These are phyloP conservation scores for Dasysyrphus tricinctus DNA, from an alignment of 2,888 invertebrate genomes.

Conservation along the genomic window DNA sequence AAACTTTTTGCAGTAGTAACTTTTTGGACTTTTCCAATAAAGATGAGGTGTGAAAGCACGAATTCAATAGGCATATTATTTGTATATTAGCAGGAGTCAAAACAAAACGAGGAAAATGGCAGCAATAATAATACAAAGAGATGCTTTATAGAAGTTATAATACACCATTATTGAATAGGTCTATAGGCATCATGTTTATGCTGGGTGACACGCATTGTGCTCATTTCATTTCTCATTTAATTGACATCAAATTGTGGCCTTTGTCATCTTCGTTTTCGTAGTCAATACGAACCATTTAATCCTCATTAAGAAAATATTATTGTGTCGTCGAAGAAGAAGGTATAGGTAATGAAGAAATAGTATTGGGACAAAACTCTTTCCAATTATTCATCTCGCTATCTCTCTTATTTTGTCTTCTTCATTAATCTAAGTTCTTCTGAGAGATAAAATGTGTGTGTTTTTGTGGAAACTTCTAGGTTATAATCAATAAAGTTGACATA, in stretches of 20 bases:
- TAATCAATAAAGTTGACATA: slow-evolving; percentile 31
- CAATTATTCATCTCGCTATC: background rate
- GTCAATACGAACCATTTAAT: slow-evolving; percentile 18
- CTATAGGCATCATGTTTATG: background rate
- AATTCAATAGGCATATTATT: background rate
- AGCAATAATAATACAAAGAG: background rate
- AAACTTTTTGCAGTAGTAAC: background rate
- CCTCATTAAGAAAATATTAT: slow-evolving; percentile 22
- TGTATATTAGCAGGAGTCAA: background rate
- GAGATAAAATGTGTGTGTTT: slow-evolving; percentile 4
- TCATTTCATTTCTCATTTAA: slow-evolving; percentile 17
- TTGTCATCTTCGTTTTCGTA: background rate
- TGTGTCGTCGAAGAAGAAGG: background rate
- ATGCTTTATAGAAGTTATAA: background rate
- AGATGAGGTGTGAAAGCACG: slow-evolving; percentile 16
- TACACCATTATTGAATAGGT: slow-evolving; percentile 7
- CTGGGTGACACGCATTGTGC: slow-evolving; percentile 14
- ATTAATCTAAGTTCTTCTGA: slow-evolving; percentile 23
- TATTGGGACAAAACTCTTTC: background rate
- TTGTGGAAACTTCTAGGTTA: background rate
- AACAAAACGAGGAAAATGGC: background rate
- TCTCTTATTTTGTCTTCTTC: background rate
- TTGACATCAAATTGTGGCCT: background rate
- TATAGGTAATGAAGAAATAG: background rate
- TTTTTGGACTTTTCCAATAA: background rate